phyloP scores from a whole-genome alignment of 2,888 invertebrate species.

The Stramonita haemastoma region DNA sequence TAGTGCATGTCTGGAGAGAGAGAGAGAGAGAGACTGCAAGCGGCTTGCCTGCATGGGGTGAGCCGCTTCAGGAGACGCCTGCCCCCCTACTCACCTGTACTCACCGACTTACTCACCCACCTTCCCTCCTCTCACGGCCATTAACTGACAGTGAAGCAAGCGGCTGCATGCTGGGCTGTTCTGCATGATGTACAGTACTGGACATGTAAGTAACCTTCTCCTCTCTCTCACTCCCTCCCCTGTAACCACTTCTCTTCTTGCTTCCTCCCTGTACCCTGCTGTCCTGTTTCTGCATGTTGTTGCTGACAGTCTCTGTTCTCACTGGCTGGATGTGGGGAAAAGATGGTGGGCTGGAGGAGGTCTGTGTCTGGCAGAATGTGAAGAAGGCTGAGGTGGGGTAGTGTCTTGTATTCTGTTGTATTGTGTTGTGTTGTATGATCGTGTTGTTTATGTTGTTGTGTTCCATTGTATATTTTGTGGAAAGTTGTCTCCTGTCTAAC shows the following conservation, averaged over 20 bases:
- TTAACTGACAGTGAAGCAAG: conserved; percentile 13
- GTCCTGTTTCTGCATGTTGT: background rate
- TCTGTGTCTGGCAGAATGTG: background rate
- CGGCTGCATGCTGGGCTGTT: conserved; percentile 8
- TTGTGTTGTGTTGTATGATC: too few species aligned
- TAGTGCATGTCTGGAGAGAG: conserved; percentile 29
- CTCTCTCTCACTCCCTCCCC: background rate
- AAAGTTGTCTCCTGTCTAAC: too few species aligned
- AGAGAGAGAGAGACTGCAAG: background rate
- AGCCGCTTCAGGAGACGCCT: conserved; percentile 16
- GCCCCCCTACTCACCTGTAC: conserved; percentile 15
- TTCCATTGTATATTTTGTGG: too few species aligned
- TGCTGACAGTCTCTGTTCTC: background rate
- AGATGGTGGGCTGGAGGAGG: background rate
- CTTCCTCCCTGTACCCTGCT: background rate
- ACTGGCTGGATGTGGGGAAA: background rate
- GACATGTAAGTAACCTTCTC: conserved; percentile 32
- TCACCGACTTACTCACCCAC: conserved; percentile 25
- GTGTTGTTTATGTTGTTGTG: too few species aligned
- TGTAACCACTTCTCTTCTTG: background rate
- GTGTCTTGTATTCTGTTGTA: too few species aligned
- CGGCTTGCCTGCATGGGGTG: conserved; percentile 76
- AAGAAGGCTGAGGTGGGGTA: too few species aligned
- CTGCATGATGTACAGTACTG: conserved; percentile 23
- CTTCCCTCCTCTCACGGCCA: conserved; percentile 18